Conservation (phyloP, 2,113 vertebrate genomes). For the Anhinga rufa region DNA sequence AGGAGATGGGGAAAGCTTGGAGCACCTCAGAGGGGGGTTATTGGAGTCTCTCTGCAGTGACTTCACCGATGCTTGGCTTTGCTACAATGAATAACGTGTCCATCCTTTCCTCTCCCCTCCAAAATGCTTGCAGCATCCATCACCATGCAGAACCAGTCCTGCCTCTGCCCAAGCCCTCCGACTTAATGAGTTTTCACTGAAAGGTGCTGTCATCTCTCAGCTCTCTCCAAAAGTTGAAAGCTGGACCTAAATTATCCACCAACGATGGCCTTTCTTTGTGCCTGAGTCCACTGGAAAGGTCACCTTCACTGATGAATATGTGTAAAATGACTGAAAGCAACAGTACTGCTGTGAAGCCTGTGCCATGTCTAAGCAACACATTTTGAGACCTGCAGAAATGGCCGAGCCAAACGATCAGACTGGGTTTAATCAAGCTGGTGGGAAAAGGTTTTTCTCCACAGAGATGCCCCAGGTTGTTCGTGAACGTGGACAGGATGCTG, state of each 20-base stretch:
- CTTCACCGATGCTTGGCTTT: background rate
- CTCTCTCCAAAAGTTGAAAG: background rate
- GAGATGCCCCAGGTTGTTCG: background rate
- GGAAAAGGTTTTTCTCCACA: background rate
- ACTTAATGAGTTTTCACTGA: conserved; percentile 12
- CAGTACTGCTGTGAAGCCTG: background rate
- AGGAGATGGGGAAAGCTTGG: background rate
- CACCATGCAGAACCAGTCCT: background rate
- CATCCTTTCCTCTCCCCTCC: background rate
- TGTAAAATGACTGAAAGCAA: background rate
- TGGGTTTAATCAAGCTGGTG: background rate
- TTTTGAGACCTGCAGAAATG: background rate
- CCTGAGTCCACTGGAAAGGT: conserved; percentile 31
- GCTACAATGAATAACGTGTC: background rate
- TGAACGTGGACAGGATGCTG: background rate
- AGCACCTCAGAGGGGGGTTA: background rate
- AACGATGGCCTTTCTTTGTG: background rate
- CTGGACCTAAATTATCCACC: background rate
- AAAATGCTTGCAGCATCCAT: background rate
- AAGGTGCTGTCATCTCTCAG: background rate
- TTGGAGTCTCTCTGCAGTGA: background rate
- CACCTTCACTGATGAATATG: background rate
- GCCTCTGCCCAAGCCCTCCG: background rate
- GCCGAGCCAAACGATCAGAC: background rate
- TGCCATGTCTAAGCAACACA: background rate